Percentiles rank a stretch among this genome's conserved stretches.
These are phyloP conservation scores for Spea multiplicata DNA, from an alignment of 2,113 vertebrate genomes.

Conservation along the genomic window DNA sequence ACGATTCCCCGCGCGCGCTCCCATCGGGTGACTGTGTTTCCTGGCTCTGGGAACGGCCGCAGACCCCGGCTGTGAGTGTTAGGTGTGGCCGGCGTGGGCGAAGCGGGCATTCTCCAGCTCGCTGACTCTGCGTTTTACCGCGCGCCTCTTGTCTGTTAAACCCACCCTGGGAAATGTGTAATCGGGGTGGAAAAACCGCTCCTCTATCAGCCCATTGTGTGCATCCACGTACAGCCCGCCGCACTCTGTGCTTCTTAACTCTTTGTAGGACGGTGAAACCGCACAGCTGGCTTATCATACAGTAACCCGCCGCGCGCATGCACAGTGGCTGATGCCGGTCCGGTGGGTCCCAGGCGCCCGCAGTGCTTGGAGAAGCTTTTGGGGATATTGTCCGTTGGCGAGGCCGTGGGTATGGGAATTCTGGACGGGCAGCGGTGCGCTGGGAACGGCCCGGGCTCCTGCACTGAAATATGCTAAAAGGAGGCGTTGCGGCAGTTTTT, in stretches of 20 bases:
- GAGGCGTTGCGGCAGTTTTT: constrained; percentile 29
- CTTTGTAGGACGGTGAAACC: too few relatives aligned
- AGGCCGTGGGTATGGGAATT: too few relatives aligned
- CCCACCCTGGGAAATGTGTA: constrained; percentile 24
- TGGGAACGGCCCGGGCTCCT: constrained; percentile 14
- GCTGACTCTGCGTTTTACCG: constrained; percentile 28
- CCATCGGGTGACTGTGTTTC: too few relatives aligned
- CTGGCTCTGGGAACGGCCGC: neutral
- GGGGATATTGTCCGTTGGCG: too few relatives aligned
- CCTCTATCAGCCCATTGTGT: constrained; percentile 25
- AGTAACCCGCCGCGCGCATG: too few relatives aligned
- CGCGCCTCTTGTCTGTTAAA: neutral
- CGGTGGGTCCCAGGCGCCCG: too few relatives aligned
- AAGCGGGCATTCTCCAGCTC: neutral
- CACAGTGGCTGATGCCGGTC: too few relatives aligned
- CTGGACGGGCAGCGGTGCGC: too few relatives aligned
- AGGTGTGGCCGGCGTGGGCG: constrained; percentile 26
- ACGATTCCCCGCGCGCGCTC: too few relatives aligned
- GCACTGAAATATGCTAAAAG: constrained; percentile 18
- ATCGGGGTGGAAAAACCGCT: neutral
- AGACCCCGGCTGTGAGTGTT: neutral
- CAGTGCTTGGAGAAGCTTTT: too few relatives aligned
- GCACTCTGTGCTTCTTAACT: too few relatives aligned
- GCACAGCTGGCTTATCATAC: too few relatives aligned
- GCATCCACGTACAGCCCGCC: neutral